Percentiles rank a stretch among this genome's conserved stretches.
Evolutionary conservation across 2,888 invertebrate genomes (phyloP).

Genomic region (Willowsia nigromaculata): DNA sequence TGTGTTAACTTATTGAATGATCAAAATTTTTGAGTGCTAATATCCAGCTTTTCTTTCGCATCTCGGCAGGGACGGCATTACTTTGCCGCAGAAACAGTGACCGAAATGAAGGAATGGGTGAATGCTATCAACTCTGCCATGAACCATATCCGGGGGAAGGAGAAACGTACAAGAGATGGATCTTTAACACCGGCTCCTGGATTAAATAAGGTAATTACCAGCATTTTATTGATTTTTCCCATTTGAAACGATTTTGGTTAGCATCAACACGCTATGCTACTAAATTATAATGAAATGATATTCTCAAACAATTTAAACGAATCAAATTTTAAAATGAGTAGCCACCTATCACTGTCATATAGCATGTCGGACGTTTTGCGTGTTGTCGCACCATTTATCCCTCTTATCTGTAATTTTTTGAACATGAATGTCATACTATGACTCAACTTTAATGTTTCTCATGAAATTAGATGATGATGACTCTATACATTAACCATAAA

Average conservation of each 20-base stretch:
- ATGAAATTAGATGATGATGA: neutral
- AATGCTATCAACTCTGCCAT: conserved; percentile 79
- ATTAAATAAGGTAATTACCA: conserved; percentile 56
- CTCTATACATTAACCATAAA: no score
- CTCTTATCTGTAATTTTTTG: neutral
- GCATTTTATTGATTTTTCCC: no score
- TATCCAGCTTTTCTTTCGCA: conserved; percentile 35
- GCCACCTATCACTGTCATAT: no score
- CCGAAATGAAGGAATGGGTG: conserved; percentile 80
- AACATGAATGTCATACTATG: neutral
- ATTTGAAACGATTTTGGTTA: no score
- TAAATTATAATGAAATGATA: no score
- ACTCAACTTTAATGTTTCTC: neutral
- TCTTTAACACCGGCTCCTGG: conserved; percentile 69
- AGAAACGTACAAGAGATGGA: conserved; percentile 73
- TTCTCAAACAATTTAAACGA: no score
- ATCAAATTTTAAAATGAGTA: no score
- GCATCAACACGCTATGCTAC: no score
- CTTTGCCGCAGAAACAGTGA: conserved; percentile 79
- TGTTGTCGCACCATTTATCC: neutral
- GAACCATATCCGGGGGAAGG: conserved; percentile 78
- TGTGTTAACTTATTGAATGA: no score
- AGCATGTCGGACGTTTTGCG: no score
- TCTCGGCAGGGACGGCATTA: conserved; percentile 79
- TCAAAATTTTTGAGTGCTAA: neutral